Evolutionary conservation across 2,797 vertebrate species (phyloP), one percentile per base, ranked within the genome.

Genomic region (Momotus momota): DNA sequence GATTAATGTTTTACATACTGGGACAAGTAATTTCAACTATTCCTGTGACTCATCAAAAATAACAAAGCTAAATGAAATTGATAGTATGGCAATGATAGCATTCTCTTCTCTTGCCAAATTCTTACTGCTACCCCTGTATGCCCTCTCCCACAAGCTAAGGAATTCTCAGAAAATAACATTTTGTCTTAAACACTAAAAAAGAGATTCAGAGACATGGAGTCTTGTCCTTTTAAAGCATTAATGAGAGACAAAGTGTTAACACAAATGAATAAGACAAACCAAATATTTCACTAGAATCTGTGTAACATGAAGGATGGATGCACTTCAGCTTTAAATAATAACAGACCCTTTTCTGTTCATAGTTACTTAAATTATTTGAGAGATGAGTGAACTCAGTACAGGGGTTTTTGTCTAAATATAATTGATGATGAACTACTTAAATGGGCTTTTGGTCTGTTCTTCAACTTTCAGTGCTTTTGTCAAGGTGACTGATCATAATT

Each of bases 261-360:
- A 38, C 25, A 64, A 91, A 79, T 14, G 26, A 82, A 88, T 14
- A 54, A 43, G 62, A 82, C 31, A 75, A 92, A 72, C 16, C 21
- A 10, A 35, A 3, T 65, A 49, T 54, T 86, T 92, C 78, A 75
- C 14, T 51, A 70, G 65, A 54, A 43, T 55, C 26, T 41, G 9
- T 23, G 38, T 52, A 79, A 52, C 7, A 3, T 11, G 60, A 80
- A 66, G 43, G 82, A 69, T 27, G 45, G 21, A 51, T 48, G 40
- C 15, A n/a, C 52, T 90, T 88, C 41, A 61, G 41, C n/a, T 58
- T 94, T 73, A 49, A 88, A 54, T 69, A 91, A 81, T 81, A 88
- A 55, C 58, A 81, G 31, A 29, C 9, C 11, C 22, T n/a, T 66
- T 87, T 78, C 43, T 73, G 45, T 33, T 88, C 26, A 58, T 29